These are phyloP conservation scores for Neomonachus schauinslandi DNA, from an alignment of 2,113 vertebrate species.

Conservation along the genomic window DNA sequence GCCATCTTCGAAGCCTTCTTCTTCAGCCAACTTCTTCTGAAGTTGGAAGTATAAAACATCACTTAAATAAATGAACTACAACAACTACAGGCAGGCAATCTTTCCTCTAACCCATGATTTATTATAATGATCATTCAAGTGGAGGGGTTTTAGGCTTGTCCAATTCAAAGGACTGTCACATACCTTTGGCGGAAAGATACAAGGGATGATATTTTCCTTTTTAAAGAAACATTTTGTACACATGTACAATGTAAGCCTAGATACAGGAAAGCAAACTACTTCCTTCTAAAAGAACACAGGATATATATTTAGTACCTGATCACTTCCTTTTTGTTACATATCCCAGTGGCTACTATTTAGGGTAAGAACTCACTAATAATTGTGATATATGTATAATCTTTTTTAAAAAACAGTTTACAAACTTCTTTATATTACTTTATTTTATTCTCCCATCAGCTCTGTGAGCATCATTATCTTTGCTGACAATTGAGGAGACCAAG, in stretches of 20 bases:
- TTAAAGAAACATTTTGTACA: slow-evolving; percentile 50
- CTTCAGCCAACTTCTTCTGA: too few species aligned
- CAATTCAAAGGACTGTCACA: neutral
- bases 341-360: neutral
- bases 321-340: neutral
- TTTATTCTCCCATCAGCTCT: neutral
- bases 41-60: neutral
- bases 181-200: neutral
- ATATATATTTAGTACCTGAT: neutral
- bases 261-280: slow-evolving; percentile 61
- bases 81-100: neutral
- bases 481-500: neutral
- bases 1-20: neutral
- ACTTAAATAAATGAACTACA: neutral
- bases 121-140: neutral
- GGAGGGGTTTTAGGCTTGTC: neutral
- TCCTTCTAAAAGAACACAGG: slow-evolving; percentile 44
- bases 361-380: neutral
- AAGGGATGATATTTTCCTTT: neutral
- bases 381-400: neutral
- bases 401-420: neutral
- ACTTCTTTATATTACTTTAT: neutral
- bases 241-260: neutral
- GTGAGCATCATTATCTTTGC: neutral
- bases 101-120: neutral